Base-by-base conservation (phyloP, 1,140 invertebrate genomes). In the Papilio aristodemus region DNA sequence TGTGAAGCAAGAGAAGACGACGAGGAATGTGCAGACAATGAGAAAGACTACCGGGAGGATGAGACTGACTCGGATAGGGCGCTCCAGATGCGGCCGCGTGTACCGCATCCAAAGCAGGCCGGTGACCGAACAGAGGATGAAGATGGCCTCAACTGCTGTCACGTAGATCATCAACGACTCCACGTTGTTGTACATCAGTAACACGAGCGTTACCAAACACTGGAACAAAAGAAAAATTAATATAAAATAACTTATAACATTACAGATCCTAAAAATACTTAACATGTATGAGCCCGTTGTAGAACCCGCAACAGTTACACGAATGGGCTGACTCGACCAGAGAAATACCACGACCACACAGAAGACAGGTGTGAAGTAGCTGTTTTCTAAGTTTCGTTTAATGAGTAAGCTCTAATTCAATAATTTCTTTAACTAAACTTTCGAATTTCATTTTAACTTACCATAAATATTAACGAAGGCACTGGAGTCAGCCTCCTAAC, bases 161-260 rank as follows among this genome's bases (percentile, higher is more conserved):
- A 98, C 95, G 87, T 98, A 99, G 85, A 98, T 97, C 71, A 99
- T 98, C 14, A 99, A 93, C 4, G 94, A 93, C 87, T 97, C 97
- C n/a, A 98, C 95, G 86, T 99, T 95, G 79, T 95, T 94, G 27
- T 95, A 96, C 74, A 95, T 93, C n/a, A 99, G 90, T 77, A 98
- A 93, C 9, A 95, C 83, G 32, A 99, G 84, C 0, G 98, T 98
- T 54, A 98, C 93, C 67, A 95, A 77, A 77, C 95, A 96, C 95
- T 97, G 92, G 14, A 95, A 94, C 70, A 83, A 80, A 85, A 81
- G 81, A 76, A 73, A 71, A 72, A 54, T 39, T 11, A 60, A 32
- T 32, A 32, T 32, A 32, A 32, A 32, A 32, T 32, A 2, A 32
- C 2, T 2, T 32, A 32, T 32, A 32, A 32, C 6, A 32, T 32